Evolutionary conservation across 2,113 vertebrate genomes (phyloP).

Genomic region (Camelus dromedarius): DNA sequence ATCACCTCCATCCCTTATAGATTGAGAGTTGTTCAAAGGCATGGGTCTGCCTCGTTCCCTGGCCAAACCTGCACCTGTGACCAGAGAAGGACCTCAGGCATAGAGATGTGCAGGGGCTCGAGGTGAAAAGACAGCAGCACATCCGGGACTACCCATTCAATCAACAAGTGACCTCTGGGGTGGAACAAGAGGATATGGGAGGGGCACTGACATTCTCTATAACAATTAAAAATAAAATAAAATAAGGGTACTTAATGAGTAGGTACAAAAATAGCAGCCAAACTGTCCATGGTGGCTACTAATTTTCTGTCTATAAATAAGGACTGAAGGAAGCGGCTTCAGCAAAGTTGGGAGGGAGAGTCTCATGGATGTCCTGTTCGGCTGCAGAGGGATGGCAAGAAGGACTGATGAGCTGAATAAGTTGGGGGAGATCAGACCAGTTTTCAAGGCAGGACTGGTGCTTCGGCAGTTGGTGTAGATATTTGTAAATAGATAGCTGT

Average conservation of each 20-base stretch:
- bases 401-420: background rate
- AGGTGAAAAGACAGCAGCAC: background rate
- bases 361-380: background rate
- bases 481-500: background rate
- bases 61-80: background rate
- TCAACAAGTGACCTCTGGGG: background rate
- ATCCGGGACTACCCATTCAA: background rate
- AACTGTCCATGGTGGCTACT: background rate
- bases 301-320: slow-evolving; percentile 32
- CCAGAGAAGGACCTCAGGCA: background rate
- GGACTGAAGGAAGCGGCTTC: background rate
- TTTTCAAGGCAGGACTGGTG: background rate
- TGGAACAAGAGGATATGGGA: background rate
- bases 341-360: background rate
- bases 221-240: slow-evolving; percentile 38
- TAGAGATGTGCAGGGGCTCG: background rate
- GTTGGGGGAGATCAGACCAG: background rate
- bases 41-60: background rate
- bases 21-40: background rate
- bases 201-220: background rate
- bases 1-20: background rate
- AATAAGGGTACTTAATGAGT: background rate
- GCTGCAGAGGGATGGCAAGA: background rate
- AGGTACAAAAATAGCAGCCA: slow-evolving; percentile 2
- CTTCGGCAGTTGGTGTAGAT: background rate